Percentiles rank a stretch among this genome's conserved stretches.
These are phyloP conservation scores for Patagioenas fasciata DNA, from an alignment of 2,113 vertebrate species.

Conservation along the genomic window DNA sequence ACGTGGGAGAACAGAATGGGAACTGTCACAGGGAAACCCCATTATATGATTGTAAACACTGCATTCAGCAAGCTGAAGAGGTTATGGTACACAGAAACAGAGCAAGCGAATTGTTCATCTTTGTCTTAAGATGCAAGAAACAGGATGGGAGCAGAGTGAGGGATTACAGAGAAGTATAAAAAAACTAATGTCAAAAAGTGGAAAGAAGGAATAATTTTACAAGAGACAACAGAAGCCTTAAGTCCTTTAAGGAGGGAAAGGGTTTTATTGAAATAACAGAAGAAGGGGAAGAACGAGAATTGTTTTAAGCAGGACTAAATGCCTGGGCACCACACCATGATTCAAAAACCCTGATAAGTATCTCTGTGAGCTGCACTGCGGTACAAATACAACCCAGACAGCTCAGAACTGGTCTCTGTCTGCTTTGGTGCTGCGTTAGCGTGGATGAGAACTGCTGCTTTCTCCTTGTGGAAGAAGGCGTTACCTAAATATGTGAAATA, in stretches of 20 bases:
- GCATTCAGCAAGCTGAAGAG: background rate
- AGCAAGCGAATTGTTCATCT: background rate
- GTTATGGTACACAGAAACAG: background rate
- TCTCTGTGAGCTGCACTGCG: background rate
- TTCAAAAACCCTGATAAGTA: background rate
- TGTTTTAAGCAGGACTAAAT: background rate
- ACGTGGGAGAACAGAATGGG: background rate
- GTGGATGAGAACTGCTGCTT: background rate
- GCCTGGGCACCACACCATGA: background rate
- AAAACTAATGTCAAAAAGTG: background rate
- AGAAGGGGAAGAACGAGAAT: background rate
- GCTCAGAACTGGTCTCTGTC: background rate
- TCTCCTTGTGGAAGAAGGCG: background rate
- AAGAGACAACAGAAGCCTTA: background rate
- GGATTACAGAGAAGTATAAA: background rate
- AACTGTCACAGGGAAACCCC: background rate
- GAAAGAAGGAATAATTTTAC: background rate
- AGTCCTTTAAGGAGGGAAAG: background rate
- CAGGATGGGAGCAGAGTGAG: background rate
- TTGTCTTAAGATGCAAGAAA: background rate
- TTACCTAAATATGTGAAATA: background rate
- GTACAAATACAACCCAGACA: background rate
- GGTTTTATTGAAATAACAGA: background rate
- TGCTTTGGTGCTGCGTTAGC: background rate
- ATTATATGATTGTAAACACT: accelerated